Evolutionary conservation across 2,888 invertebrate species (phyloP), one percentile per base, ranked within the genome.

Genomic region (Aricia artaxerxes): DNA sequence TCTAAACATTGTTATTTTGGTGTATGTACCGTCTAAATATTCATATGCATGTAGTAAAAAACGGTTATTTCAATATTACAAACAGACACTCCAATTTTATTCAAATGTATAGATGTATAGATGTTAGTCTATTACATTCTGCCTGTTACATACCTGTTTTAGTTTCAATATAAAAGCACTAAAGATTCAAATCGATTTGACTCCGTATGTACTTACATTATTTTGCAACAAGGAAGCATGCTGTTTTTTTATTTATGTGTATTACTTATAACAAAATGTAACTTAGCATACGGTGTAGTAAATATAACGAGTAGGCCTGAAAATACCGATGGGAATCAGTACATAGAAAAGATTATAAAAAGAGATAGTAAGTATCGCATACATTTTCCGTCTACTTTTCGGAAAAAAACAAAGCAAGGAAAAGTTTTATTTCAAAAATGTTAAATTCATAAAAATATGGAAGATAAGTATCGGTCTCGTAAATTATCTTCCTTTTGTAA

Each of bases 281-380:
- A 35, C 35, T 69, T 13, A 1, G 69, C 5, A 38, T 69, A 13
- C 5, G 13, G 69, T 38, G 35, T 69, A 38, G 31, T 69, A 38
- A 69, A 69, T 69, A 69, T 69, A 69, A 69, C 69, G 35, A 69
- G 13, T 35, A 69, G 13, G 7, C 69, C 69, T 13, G 69, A 69
- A 38, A 69, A 35, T 5, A 69, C 69, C 1, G 69, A 69, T 35
- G 69, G 69, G 35, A 69, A 69, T 38, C 69, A 69, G 13, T 69
- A 69, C 4, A 24, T 69, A 69, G 69, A 69, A 38, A 38, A 16
- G 16, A 35, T 69, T 69, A 38, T 69, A 2, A 69, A 69, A 1
- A 69, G 69, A 69, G 35, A 69, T 38, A 16, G 69, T 69, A 69
- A 69, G 69, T 69, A 69, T 38, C 7, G 64, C 9, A 31, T 31